These are phyloP conservation scores for Teleogryllus occipitalis DNA, from an alignment of 1,140 invertebrate species.

Conservation along the genomic window DNA sequence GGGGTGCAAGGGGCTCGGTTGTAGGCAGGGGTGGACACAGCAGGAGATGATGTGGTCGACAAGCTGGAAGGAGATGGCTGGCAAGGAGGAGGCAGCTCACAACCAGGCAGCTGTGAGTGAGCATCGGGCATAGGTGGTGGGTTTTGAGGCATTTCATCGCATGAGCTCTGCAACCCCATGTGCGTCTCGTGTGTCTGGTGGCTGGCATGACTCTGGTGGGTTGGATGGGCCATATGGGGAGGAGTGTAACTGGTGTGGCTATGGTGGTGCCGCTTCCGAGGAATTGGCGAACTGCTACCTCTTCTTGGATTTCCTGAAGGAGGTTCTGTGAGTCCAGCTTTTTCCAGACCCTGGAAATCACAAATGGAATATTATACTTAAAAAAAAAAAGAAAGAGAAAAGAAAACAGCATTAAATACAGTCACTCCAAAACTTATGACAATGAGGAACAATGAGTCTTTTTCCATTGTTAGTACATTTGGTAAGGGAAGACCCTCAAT, in stretches of 20 bases:
- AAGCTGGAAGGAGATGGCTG: constrained; percentile 11
- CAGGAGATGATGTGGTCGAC: constrained; percentile 20
- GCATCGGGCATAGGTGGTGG: constrained; percentile 20
- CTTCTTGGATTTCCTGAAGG: constrained; percentile 28
- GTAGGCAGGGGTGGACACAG: neutral
- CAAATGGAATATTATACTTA: neutral
- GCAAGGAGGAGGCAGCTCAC: neutral
- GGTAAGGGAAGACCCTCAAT: no score
- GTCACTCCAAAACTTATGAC: no score
- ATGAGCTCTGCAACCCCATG: constrained; percentile 9
- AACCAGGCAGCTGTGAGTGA: neutral
- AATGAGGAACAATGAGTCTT: no score
- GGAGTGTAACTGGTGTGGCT: neutral
- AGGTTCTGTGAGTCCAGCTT: constrained; percentile 35
- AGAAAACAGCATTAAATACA: neutral
- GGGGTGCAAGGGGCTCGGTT: neutral
- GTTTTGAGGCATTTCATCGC: constrained; percentile 23
- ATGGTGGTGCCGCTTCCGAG: constrained; percentile 24
- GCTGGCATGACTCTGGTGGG: neutral
- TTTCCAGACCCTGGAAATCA: constrained; percentile 38
- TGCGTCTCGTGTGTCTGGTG: no score
- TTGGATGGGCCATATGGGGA: neutral
- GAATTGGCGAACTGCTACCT: constrained; percentile 28
- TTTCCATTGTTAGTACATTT: no score
- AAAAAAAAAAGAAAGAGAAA: neutral